These are phyloP conservation scores for Macrotrachela quadricornifera DNA, from an alignment of 1,140 invertebrate genomes.

Conservation along the genomic window DNA sequence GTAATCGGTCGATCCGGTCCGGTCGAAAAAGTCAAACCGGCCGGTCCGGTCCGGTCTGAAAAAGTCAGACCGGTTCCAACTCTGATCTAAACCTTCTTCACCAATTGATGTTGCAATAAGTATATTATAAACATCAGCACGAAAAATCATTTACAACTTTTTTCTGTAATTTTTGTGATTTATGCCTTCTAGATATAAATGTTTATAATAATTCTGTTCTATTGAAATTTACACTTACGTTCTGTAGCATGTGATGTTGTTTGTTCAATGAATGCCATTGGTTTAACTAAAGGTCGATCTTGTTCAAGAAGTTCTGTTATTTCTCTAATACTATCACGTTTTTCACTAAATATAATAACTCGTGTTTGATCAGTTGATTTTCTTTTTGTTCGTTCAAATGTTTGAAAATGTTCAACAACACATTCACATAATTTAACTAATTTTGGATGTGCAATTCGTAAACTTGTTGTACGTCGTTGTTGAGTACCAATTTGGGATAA, in stretches of 20 bases:
- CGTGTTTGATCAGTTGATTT: slow-evolving; percentile 15
- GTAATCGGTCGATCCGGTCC: no score
- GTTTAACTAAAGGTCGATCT: slow-evolving; percentile 49
- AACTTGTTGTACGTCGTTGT: no score
- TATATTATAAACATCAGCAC: slow-evolving; percentile 51
- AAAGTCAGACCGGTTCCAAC: no score
- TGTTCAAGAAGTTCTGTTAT: slow-evolving; percentile 53
- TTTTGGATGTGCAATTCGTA: slow-evolving; percentile 81
- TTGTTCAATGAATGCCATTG: slow-evolving; percentile 68
- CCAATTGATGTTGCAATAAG: slow-evolving; percentile 71
- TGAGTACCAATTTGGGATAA: no score
- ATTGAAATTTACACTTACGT: neutral
- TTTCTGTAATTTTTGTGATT: slow-evolving; percentile 49
- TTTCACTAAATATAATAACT: slow-evolving; percentile 44
- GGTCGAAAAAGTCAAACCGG: no score
- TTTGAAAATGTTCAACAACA: slow-evolving; percentile 52
- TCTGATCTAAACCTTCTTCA: slow-evolving; percentile 86
- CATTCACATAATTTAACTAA: slow-evolving; percentile 53
- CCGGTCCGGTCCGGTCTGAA: no score
- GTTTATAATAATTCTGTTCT: no score
- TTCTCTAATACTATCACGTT: slow-evolving; percentile 65
- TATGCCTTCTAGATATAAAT: no score
- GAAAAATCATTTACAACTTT: slow-evolving; percentile 50
- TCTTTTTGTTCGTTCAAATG: slow-evolving; percentile 13
- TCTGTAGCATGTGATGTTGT: no score